Base-by-base conservation (phyloP, 2,113 vertebrate genomes). In the Xiphorhynchus elegans region DNA sequence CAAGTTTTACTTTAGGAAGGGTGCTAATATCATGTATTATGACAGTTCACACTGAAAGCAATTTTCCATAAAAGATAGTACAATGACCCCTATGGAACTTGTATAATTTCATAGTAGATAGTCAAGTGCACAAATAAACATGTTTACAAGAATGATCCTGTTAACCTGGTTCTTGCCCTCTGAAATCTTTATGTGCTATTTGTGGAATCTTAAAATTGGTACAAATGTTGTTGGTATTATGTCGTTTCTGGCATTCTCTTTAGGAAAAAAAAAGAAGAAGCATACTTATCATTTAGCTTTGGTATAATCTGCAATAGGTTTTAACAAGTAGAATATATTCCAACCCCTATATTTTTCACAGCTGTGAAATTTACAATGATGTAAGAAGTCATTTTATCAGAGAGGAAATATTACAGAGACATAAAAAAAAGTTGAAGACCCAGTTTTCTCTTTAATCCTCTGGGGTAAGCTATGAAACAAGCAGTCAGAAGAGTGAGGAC, bases 391-490 rank as follows among this genome's bases (percentile, higher is more conserved):
- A 95, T 74, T 97, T 97, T 92, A 95, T 60, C 96, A 96, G 94
- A 98, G 96, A 98, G 97, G 96, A 98, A 98, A 97, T 96, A 98
- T 96, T 97, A 98, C 98, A 98, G 97, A 98, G 97, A 98, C 98
- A 96, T 95, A 93, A 96, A 97, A 97, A 96, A 97, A 97, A 96
- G 92, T 96, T 98, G 97, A 97, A 98, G 97, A 98, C 97, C 97
- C 98, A 98, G 97, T 97, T 98, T 98, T 97, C 92, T 98, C 95
- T 98, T 98, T 98, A 98, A 98, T 98, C 98, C 96, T 98, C 97
- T 97, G 95, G 97, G 98, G 81, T 96, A 97, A 98, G 98, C 98
- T 98, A 98, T 97, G 98, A 97, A 98, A 98, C 98, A 98, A 98
- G 98, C 98, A 98, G 97, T 98, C 97, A 98, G 96, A 97, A 98